Conservation (phyloP, 2,888 invertebrate genomes). For the Pseudoips prasinana region DNA sequence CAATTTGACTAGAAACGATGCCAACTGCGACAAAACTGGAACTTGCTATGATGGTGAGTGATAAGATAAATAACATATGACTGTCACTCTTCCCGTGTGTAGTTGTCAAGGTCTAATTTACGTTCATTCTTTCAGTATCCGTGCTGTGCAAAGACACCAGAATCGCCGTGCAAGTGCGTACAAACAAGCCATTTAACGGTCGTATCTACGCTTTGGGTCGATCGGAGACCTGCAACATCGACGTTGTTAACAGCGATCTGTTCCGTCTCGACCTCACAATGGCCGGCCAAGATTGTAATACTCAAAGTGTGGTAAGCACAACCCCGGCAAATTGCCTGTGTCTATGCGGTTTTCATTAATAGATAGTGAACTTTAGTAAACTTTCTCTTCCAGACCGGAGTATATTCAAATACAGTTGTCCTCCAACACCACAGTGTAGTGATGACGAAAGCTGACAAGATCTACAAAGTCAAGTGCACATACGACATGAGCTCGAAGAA, state of each 20-base stretch:
- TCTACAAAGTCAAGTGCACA: constrained; percentile 97
- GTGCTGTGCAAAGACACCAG: constrained; percentile 97
- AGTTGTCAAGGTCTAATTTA: too few species aligned
- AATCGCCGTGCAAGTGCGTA: constrained; percentile 95
- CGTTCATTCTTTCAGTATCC: constrained; percentile 83
- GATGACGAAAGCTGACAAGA: constrained; percentile 98
- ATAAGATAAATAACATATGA: too few species aligned
- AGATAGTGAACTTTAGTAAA: background rate
- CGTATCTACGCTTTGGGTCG: constrained; percentile 96
- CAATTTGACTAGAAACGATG: constrained; percentile 89
- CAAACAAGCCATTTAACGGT: constrained; percentile 97
- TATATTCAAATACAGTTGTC: constrained; percentile 96
- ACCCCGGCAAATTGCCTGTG: too few species aligned
- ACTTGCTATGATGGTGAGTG: constrained; percentile 95
- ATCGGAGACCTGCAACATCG: constrained; percentile 97
- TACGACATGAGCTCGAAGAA: constrained; percentile 98
- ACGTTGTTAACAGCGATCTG: constrained; percentile 94
- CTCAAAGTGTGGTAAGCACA: constrained; percentile 96
- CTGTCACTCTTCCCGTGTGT: too few species aligned
- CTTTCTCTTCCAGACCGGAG: constrained; percentile 87
- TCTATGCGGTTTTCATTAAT: too few species aligned
- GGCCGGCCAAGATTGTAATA: constrained; percentile 97
- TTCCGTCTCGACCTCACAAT: constrained; percentile 96
- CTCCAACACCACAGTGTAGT: constrained; percentile 97
- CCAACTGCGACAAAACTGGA: constrained; percentile 96